A percentile compares a stretch with the other conserved stretches of the same genome.
Conservation (phyloP, 1,140 invertebrate genomes). For the Amyelois transitella region DNA sequence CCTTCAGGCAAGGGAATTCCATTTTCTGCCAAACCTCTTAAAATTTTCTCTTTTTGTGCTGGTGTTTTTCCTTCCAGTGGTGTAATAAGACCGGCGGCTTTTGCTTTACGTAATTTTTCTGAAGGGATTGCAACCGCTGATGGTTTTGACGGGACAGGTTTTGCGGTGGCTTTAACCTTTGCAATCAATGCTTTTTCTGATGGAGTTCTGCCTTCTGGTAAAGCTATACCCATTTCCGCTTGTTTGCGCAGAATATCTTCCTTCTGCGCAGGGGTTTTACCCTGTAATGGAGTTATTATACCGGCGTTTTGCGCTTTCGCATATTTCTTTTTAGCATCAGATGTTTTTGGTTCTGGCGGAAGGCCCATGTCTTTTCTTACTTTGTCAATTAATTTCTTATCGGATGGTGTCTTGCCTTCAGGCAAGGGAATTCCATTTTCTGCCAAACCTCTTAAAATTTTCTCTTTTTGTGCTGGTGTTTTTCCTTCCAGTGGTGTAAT, state of each 20-base stretch:
- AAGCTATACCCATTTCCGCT: conserved; percentile 11
- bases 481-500: conserved; percentile 22
- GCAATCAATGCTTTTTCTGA: conserved; percentile 20
- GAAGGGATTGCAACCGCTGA: conserved; percentile 1
- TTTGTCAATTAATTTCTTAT: conserved; percentile 19
- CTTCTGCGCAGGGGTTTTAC: conserved; percentile 16
- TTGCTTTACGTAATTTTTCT: conserved; percentile 16
- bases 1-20: conserved; percentile 29
- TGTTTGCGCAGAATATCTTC: conserved; percentile 17
- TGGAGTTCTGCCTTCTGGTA: conserved; percentile 17
- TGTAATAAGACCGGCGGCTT: conserved; percentile 23
- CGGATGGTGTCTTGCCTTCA: conserved; percentile 16
- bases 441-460: conserved; percentile 13
- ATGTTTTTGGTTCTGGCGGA: conserved; percentile 20
- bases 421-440: conserved; percentile 17
- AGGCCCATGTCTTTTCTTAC: conserved; percentile 12
- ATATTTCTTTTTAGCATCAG: conserved; percentile 19
- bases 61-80: conserved; percentile 28
- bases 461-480: conserved; percentile 17
- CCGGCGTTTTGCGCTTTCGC: conserved; percentile 20
- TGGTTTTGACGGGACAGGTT: conserved; percentile 3
- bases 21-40: conserved; percentile 21
- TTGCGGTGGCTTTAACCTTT: conserved; percentile 5
- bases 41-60: conserved; percentile 28
- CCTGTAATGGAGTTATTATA: conserved; percentile 20